Evolutionary conservation across 1,140 invertebrate genomes (phyloP).

Genomic region (Brachionus asplanchnoidis): DNA sequence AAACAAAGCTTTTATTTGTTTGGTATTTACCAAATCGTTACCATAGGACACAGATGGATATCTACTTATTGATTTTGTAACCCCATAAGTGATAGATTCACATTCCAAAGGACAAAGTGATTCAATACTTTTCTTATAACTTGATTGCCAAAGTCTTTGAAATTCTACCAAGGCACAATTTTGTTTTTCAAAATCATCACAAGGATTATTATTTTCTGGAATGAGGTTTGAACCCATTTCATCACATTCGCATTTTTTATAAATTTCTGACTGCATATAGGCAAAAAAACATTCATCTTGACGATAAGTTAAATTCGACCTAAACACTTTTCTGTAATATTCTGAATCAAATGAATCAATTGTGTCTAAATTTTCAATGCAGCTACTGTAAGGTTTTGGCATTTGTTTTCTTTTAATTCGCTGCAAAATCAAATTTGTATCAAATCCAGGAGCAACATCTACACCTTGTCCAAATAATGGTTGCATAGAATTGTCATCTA

Average conservation of each 20-base stretch:
- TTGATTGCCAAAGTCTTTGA: background rate
- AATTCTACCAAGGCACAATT: background rate
- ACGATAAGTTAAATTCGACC: background rate
- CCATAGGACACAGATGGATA: background rate
- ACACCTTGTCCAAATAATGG: background rate
- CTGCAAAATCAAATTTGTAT: background rate
- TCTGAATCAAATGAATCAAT: constrained; percentile 9
- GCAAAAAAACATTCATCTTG: background rate
- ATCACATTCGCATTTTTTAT: background rate
- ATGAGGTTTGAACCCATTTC: background rate
- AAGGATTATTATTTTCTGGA: background rate
- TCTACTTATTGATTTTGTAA: background rate
- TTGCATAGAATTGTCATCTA: background rate
- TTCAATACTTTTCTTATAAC: background rate
- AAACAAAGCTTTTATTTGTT: background rate
- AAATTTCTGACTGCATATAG: background rate
- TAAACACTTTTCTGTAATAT: background rate
- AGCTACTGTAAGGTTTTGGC: background rate
- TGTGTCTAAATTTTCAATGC: background rate
- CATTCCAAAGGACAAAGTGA: constrained; percentile 25
- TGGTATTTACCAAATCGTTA: background rate
- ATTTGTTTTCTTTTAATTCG: background rate
- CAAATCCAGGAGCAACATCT: background rate
- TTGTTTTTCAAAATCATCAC: background rate
- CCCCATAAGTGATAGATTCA: background rate